Percentiles rank a stretch among this genome's conserved stretches.
Evolutionary conservation across 2,113 vertebrate genomes (phyloP).

Genomic region (Caloenas nicobarica): DNA sequence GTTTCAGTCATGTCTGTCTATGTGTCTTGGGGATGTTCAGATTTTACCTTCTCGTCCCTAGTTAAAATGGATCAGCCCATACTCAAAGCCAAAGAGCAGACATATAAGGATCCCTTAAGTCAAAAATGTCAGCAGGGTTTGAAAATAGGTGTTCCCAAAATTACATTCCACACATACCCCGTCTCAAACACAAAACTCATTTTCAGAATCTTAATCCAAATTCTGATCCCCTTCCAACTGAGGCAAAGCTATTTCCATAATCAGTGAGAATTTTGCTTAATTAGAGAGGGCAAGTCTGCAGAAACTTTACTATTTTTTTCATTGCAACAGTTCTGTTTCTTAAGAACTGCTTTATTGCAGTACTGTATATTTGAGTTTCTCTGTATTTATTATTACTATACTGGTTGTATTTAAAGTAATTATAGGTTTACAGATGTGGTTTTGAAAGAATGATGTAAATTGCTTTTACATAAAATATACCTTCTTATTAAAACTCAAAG

Average conservation of each 20-base stretch:
- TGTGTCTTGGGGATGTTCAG: not conserved
- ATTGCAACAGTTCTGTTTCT: not conserved
- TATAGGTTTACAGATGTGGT: conserved; percentile 4
- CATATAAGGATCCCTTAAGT: not conserved
- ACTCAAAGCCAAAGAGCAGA: not conserved
- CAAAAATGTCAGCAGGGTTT: not conserved
- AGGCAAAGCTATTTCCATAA: not conserved
- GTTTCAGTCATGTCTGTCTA: not conserved
- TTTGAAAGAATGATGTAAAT: conserved; percentile 24
- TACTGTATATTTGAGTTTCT: not conserved
- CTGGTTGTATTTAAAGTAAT: conserved; percentile 13
- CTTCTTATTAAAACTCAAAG: conserved; percentile 8
- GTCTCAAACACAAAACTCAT: not conserved
- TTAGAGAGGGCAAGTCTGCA: not conserved
- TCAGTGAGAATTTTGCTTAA: not conserved
- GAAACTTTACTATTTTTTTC: not conserved
- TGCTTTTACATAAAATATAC: not conserved
- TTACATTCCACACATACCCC: not conserved
- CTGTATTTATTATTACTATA: conserved; percentile 19
- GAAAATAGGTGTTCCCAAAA: not conserved
- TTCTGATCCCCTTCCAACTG: not conserved
- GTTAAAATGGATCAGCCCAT: not conserved
- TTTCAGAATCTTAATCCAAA: not conserved
- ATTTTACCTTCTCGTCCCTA: not conserved
- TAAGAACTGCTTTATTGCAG: not conserved